A percentile compares a stretch with the other conserved stretches of the same genome.
Evolutionary conservation across 2,797 vertebrate species (phyloP).

Genomic region (Siniperca scherzeri): DNA sequence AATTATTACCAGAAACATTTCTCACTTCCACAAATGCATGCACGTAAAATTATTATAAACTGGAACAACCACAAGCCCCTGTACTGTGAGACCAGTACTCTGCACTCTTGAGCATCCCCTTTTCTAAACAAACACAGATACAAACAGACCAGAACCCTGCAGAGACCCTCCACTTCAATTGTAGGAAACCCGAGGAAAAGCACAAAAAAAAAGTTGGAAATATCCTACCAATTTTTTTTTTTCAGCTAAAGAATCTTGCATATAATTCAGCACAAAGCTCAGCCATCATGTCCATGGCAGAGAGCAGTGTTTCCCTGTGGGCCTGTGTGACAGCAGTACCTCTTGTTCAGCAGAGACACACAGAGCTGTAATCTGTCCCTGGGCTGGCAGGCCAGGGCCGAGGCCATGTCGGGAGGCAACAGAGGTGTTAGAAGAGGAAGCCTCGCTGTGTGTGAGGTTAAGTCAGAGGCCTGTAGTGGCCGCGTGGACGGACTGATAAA

Average conservation of each 20-base stretch:
- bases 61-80: slow-evolving; percentile 52
- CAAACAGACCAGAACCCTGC: slow-evolving; percentile 24
- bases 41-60: slow-evolving; percentile 49
- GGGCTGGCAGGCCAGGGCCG: slow-evolving; percentile 70
- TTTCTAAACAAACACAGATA: slow-evolving; percentile 52
- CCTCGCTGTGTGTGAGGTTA: slow-evolving; percentile 83
- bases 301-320: slow-evolving; percentile 25
- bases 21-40: slow-evolving; percentile 41
- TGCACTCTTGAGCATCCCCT: slow-evolving; percentile 6
- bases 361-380: slow-evolving; percentile 71
- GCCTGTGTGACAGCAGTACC: slow-evolving; percentile 38
- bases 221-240: slow-evolving; percentile 5
- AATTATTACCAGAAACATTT: slow-evolving; percentile 49
- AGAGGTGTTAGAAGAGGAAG: slow-evolving; percentile 85
- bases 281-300: slow-evolving; percentile 2
- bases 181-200: slow-evolving; percentile 15
- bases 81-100: slow-evolving; percentile 41
- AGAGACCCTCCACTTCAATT: slow-evolving; percentile 22
- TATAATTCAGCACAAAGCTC: neutral
- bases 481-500: slow-evolving; percentile 84
- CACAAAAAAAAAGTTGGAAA: slow-evolving; percentile 24
- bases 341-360: slow-evolving; percentile 41
- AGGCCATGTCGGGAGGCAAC: slow-evolving; percentile 75
- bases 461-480: slow-evolving; percentile 79
- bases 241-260: neutral